These are phyloP conservation scores for Ricordea florida DNA, from an alignment of 92 coral and sea anemone species.

Conservation along the genomic window DNA sequence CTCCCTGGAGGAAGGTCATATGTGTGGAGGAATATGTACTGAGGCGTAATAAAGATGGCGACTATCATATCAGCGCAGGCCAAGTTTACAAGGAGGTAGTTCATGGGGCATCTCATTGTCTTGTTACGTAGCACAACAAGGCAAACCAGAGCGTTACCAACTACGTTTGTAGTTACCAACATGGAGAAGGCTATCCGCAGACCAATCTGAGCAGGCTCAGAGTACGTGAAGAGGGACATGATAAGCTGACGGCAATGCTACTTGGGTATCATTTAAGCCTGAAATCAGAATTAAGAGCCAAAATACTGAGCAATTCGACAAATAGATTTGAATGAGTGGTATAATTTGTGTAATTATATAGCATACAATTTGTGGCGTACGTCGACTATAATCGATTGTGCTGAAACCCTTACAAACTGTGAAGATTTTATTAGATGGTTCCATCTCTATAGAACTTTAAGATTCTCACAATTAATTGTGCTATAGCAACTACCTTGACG, in stretches of 20 bases:
- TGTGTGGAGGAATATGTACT: constrained; percentile 24
- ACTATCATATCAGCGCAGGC: constrained; percentile 38
- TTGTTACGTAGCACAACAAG: constrained; percentile 16
- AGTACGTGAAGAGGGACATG: constrained; percentile 20
- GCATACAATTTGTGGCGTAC: no score
- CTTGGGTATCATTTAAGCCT: no score
- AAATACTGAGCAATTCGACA: no score
- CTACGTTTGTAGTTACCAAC: not conserved
- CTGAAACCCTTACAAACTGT: no score
- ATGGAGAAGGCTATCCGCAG: constrained; percentile 18
- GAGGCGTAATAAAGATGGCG: constrained; percentile 27
- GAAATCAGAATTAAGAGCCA: no score
- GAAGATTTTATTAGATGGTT: no score
- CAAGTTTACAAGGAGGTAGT: constrained; percentile 17
- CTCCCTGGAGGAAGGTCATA: constrained; percentile 4
- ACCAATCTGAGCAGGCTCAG: constrained; percentile 19
- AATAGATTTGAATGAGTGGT: no score
- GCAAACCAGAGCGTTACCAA: constrained; percentile 26
- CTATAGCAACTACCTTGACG: no score
- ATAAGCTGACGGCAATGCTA: not conserved
- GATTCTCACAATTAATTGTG: no score
- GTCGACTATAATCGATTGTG: no score
- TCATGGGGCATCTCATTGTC: constrained; percentile 18
- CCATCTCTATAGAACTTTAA: no score
- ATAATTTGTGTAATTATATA: no score